These are phyloP conservation scores for Apostichopus leukothele DNA, from an alignment of 53 echinoderm and acorn worm genomes.

Conservation along the genomic window DNA sequence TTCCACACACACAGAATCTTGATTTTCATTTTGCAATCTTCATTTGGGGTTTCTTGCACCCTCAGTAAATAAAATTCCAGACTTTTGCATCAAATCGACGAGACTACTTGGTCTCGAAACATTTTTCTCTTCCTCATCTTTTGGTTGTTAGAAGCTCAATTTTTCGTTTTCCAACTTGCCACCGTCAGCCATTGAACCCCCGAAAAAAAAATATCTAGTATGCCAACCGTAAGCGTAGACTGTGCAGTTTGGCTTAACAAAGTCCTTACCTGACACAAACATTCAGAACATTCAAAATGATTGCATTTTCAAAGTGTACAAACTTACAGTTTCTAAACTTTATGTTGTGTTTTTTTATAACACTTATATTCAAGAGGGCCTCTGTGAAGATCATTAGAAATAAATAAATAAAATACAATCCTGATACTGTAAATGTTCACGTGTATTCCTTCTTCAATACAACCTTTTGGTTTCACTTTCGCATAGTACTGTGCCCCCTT, in stretches of 20 bases:
- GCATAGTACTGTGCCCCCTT: too few species aligned
- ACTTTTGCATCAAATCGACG: not conserved
- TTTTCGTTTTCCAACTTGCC: not conserved
- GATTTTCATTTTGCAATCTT: slow-evolving; percentile 2
- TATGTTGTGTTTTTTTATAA: too few species aligned
- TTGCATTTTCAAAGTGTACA: not conserved
- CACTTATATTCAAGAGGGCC: too few species aligned
- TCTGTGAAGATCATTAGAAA: too few species aligned
- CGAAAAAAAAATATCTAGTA: too few species aligned
- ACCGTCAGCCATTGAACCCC: not conserved
- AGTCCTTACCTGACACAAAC: not conserved
- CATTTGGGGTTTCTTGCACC: not conserved
- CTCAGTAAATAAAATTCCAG: not conserved
- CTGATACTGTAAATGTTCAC: too few species aligned
- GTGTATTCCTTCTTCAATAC: too few species aligned
- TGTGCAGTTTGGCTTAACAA: not conserved
- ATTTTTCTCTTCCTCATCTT: not conserved
- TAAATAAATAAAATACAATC: too few species aligned
- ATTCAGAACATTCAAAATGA: not conserved
- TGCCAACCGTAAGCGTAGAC: too few species aligned
- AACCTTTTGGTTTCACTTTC: too few species aligned
- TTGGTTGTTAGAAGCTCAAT: not conserved
- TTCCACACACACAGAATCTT: slow-evolving; percentile 5
- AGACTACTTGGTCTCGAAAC: not conserved
- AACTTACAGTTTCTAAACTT: too few species aligned